These are phyloP conservation scores for Agrenia bidenticulata DNA, from an alignment of 2,888 invertebrate genomes.

Conservation along the genomic window DNA sequence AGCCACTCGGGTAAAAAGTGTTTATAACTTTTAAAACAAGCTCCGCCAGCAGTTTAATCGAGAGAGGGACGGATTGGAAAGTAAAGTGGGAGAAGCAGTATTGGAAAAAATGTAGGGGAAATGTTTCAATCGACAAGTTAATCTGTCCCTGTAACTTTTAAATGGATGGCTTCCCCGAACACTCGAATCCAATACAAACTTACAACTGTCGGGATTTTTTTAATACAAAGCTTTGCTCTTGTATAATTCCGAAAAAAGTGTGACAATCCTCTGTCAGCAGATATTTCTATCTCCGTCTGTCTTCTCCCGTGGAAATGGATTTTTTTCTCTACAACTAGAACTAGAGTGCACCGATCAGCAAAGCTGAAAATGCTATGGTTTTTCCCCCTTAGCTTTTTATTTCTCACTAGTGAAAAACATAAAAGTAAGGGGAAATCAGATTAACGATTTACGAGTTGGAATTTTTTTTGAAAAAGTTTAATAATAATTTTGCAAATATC, in stretches of 20 bases:
- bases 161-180: too few species aligned
- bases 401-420: too few species aligned
- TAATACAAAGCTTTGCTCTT: background rate
- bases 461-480: too few species aligned
- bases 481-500: too few species aligned
- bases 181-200: too few species aligned
- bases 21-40: background rate
- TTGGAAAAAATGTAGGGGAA: background rate
- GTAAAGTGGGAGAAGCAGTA: background rate
- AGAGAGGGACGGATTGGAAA: background rate
- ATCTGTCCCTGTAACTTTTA: constrained; percentile 5
- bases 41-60: background rate
- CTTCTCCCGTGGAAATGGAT: background rate
- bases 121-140: constrained; percentile 11
- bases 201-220: too few species aligned
- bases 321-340: too few species aligned
- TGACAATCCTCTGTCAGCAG: constrained; percentile 7
- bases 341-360: constrained; percentile 5
- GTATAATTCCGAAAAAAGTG: constrained; percentile 9
- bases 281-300: constrained; percentile 7
- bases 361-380: background rate
- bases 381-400: too few species aligned
- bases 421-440: too few species aligned
- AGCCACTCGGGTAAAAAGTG: too few species aligned
- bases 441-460: too few species aligned